Conservation (phyloP, 2,113 vertebrate genomes). For the Mirounga angustirostris region DNA sequence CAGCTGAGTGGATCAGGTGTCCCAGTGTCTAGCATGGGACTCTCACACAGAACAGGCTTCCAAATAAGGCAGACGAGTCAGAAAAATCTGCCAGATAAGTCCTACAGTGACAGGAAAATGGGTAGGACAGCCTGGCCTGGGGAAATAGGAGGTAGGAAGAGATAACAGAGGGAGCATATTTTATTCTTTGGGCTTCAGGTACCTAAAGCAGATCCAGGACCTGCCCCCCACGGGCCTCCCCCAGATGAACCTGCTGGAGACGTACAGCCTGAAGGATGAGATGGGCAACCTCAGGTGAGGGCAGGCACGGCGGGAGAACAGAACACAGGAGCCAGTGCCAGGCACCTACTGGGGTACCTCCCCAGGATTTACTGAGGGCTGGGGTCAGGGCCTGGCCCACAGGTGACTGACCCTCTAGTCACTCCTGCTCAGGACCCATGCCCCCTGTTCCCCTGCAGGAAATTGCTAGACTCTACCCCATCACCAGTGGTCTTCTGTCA, state of each 20-base stretch:
- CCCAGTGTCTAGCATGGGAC: background rate
- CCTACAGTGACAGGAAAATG: background rate
- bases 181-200: slow-evolving; percentile 85
- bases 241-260: slow-evolving; percentile 91
- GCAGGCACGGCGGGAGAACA: background rate
- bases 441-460: slow-evolving; percentile 81
- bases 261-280: slow-evolving; percentile 91
- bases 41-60: background rate
- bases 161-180: background rate
- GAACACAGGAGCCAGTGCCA: background rate
- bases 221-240: slow-evolving; percentile 89
- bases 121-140: background rate
- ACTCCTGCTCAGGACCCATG: background rate
- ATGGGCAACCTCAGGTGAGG: slow-evolving; percentile 91
- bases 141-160: background rate
- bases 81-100: too few species aligned
- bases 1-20: background rate
- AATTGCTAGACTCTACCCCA: slow-evolving; percentile 90
- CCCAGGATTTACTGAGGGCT: background rate
- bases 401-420: background rate
- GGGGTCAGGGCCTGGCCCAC: background rate
- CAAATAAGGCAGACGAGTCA: background rate
- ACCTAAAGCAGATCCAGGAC: slow-evolving; percentile 93
- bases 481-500: slow-evolving; percentile 98
- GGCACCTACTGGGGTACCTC: background rate